Evolutionary conservation across 2,888 invertebrate species (phyloP), one percentile per base, ranked within the genome.

Genomic region (Aethes cnicana): DNA sequence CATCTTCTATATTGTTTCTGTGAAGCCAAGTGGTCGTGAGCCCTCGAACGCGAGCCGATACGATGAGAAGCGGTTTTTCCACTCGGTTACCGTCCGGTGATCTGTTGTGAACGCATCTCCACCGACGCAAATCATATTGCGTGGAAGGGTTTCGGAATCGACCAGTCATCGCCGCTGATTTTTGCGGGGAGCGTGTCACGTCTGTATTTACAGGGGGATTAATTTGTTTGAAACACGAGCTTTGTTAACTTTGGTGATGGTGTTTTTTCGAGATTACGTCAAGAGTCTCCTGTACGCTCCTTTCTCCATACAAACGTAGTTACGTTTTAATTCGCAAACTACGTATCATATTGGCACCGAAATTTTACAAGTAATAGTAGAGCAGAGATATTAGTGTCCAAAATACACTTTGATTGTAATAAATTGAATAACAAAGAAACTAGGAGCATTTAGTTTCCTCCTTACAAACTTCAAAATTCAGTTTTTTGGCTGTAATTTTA

Each of bases 101-200:
- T 88, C 87, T 87, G 84, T 81, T 81, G 81, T 64, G 75, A 83
- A 83, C 84, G 85, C 85, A 85, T 85, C 85, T 77, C 76, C 86
- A 84, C 81, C 84, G 87, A 87, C 88, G 89, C 89, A 88, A 88
- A 88, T 89, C 88, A 89, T 87, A 88, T 88, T 86, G 86, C 82
- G 78, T 77, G 77, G 83, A 88, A 88, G 87, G 88, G 87, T 87
- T 81, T 79, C 76, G 71, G 64, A 81, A 79, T 70, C 69, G 72
- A 64, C 81, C 67, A 86, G 85, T 88, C 88, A 88, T 84, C 73
- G 75, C 66, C 68, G 65, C 73, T 81, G 83, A 84, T 85, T 86
- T 84, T 85, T 82, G 74, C 69, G 68, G 66, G 56, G 62, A 62
- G 59, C 61, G 62, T 72, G 63, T 70, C 70, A 69, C 61, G 68